Base-by-base conservation (phyloP, 2,888 invertebrate species). In the Eumerus sabulonum region DNA sequence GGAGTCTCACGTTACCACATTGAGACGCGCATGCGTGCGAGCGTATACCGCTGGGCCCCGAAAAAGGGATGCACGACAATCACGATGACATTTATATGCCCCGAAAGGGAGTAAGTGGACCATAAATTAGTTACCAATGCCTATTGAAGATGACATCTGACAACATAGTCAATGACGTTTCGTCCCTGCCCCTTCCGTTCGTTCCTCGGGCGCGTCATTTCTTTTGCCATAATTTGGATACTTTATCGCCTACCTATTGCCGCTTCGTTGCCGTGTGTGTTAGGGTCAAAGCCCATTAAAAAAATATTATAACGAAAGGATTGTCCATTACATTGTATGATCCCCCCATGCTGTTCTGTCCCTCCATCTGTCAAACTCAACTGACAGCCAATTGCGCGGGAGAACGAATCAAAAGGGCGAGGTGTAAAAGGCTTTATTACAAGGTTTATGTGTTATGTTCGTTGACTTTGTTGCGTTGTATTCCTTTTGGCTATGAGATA, bases 71-170 rank as follows among this genome's bases (percentile, higher is more conserved):
- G 79, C 79, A 74, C 63, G 59, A 60, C 63, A 38, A 73, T 74
- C 74, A 68, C 68, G 79, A 73, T 74, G 79, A 74, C 79, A 70
- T 79, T 79, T 79, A 79, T 79, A 70, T 68, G 79, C 79, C 45
- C 79, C 59, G 74, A 68, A 79, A 74, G 79, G 74, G 70, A 79
- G 74, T 79, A 79, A 79, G 79, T 79, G 79, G 74, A 79, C 68
- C 74, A 70, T 79, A 79, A 79, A 79, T 79, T 79, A 79, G 68
- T 68, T 79, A 68, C 42, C 74, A 70, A 68, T 79, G 79, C 79
- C 77, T 74, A 79, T 74, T 77, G 62, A 79, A 63, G 73, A 79
- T 79, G 79, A 79, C 79, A 79, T 79, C 79, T 79, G 79, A 79
- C 79, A 79, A 79, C 74, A 74, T 74, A 74, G 79, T 79, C 79